Percentiles rank a stretch among this genome's conserved stretches.
These are phyloP conservation scores for Formica exsecta DNA, from an alignment of 1,140 invertebrate genomes.

Conservation along the genomic window DNA sequence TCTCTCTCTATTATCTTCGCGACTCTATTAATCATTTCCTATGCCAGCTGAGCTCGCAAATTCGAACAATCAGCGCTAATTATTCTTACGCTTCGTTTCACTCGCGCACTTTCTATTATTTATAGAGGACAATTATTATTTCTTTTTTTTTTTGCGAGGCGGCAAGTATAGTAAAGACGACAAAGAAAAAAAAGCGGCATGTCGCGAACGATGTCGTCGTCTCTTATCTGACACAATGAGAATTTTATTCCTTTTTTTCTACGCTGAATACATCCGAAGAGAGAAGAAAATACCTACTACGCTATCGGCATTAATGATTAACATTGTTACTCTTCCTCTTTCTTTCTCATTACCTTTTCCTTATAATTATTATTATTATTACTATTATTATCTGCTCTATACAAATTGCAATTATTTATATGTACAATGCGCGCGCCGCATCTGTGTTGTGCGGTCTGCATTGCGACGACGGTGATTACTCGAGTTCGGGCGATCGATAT, in stretches of 20 bases:
- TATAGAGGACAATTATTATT: background rate
- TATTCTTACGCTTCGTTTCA: constrained; percentile 9
- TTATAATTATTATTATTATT: constrained; percentile 33
- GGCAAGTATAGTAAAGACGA: constrained; percentile 17
- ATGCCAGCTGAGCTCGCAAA: background rate
- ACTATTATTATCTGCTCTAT: constrained; percentile 61
- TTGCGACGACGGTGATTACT: constrained; percentile 51
- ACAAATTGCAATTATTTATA: constrained; percentile 71
- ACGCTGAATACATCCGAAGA: constrained; percentile 42
- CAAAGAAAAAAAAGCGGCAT: constrained; percentile 13
- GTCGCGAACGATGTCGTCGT: background rate
- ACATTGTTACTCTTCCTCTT: constrained; percentile 29
- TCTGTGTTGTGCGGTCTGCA: constrained; percentile 25
- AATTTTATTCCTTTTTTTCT: background rate
- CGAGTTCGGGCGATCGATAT: constrained; percentile 52
- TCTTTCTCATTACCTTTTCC: constrained; percentile 17
- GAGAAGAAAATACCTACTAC: constrained; percentile 46
- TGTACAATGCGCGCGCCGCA: constrained; percentile 25
- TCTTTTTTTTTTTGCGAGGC: background rate
- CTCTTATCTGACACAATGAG: background rate
- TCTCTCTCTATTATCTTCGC: background rate
- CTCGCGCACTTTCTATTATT: background rate
- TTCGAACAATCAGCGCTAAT: constrained; percentile 1
- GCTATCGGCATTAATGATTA: constrained; percentile 42
- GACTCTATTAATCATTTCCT: constrained; percentile 1